Evolutionary conservation across 2,797 vertebrate species (phyloP), one percentile per base, ranked within the genome.

Genomic region (Coregonus sp.): DNA sequence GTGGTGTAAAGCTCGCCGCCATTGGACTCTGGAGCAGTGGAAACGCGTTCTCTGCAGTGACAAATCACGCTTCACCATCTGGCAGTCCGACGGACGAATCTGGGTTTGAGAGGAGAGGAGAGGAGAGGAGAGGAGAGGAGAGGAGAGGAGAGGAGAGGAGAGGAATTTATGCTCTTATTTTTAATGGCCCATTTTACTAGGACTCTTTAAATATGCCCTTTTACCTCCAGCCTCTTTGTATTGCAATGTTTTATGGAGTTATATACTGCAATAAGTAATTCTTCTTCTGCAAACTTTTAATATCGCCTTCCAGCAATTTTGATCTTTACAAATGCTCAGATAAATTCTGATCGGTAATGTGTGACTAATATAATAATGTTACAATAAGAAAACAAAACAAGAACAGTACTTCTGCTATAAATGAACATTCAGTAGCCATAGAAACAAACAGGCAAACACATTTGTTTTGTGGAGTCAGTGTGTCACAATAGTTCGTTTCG

Each of bases 381-480:
- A 29, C 9, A 31, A 29, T 12, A 65, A 65, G 25, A 29, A 65
- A 65, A 29, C 25, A 25, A 65, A 65, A 25, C 61, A 25, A 25
- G 11, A 29, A 31, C 3, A 61, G 16, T 61, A n/a, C 16, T 61
- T 61, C 56, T 61, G n/a, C n/a, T 3, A 25, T 14, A 29, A 65
- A 12, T 14, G 9, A 31, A 15, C 7, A 31, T 29, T 6, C 66
- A 35, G 66, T 68, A 33, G 69, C 16, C 69, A n/a, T 15, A n/a
- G 15, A 52, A 50, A 85, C 86, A 82, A 74, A 76, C 66, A 29
- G 59, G 73, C 52, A 51, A 75, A 85, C 85, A 80, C 66, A 20
- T 91, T 91, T 89, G 86, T 92, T 93, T 86, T 86, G 84, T 25
- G 50, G 73, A 78, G 74, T 74, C 78, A 75, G 77, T 74, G 70